These are phyloP conservation scores for Donacobius atricapilla DNA, from an alignment of 2,113 vertebrate genomes.

Conservation along the genomic window DNA sequence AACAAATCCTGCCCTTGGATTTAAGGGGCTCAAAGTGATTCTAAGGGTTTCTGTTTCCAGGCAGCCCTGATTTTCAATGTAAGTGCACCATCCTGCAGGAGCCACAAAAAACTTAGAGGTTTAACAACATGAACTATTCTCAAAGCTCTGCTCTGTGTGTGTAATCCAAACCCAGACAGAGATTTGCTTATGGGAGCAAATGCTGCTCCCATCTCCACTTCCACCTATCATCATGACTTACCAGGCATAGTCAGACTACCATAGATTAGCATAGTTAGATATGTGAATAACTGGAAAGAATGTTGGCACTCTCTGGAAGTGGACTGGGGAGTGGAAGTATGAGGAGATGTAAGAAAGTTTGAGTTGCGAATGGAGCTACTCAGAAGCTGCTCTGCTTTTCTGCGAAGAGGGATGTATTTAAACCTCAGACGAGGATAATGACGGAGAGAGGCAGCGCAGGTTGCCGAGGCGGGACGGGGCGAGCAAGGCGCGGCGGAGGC, in stretches of 20 bases:
- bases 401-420: neutral
- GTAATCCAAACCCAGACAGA: neutral
- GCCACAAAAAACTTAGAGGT: neutral
- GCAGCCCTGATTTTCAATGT: neutral
- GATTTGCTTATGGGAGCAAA: neutral
- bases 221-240: neutral
- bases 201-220: neutral
- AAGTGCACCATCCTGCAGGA: neutral
- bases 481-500: fast-evolving
- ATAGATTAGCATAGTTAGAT: too few relatives aligned
- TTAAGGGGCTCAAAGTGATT: neutral
- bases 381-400: neutral
- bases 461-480: fast-evolving
- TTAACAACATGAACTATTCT: neutral
- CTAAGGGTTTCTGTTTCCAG: neutral
- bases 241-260: neutral
- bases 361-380: neutral
- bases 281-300: neutral
- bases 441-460: neutral
- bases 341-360: neutral
- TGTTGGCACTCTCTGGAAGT: neutral
- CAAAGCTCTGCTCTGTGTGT: neutral
- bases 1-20: neutral
- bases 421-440: neutral
- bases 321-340: too few relatives aligned